A percentile compares a stretch with the other conserved stretches of the same genome.
Evolutionary conservation across 1,140 invertebrate species (phyloP).

Genomic region (Mercenaria mercenaria): DNA sequence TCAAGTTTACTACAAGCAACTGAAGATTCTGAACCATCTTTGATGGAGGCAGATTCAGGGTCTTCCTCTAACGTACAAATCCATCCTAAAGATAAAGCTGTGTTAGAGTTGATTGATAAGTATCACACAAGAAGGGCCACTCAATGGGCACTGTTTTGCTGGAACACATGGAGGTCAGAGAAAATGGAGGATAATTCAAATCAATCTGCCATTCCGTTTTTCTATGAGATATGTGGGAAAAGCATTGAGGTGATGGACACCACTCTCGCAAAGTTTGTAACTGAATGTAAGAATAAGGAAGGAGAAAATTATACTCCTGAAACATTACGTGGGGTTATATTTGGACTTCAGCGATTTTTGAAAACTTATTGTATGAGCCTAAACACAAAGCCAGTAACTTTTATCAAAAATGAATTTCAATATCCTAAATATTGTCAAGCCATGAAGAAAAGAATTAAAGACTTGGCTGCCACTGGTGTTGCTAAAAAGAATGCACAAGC

Average conservation of each 20-base stretch:
- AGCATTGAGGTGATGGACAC: not conserved
- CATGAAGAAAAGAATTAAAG: not conserved
- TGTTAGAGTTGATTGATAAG: slow-evolving; percentile 12
- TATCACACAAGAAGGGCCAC: slow-evolving; percentile 27
- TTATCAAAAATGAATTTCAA: slow-evolving; percentile 2
- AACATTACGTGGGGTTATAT: slow-evolving; percentile 5
- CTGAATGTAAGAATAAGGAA: not conserved
- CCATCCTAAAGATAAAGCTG: not conserved
- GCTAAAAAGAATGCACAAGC: not conserved
- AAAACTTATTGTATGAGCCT: not conserved
- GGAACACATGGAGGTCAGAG: not conserved
- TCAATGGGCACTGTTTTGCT: not conserved
- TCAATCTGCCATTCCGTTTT: not conserved
- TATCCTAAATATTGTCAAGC: not conserved
- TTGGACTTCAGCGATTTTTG: slow-evolving; percentile 23
- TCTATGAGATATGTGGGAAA: not conserved
- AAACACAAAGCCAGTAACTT: not conserved
- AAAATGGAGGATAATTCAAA: not conserved
- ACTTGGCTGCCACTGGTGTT: not conserved
- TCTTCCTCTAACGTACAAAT: not conserved
- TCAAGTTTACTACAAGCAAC: not conserved
- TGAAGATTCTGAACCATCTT: not conserved
- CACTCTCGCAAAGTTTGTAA: not conserved
- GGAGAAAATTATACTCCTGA: not conserved
- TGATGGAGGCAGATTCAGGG: not conserved